Conservation (phyloP, 1,140 invertebrate species). For the Brachionus angularis region DNA sequence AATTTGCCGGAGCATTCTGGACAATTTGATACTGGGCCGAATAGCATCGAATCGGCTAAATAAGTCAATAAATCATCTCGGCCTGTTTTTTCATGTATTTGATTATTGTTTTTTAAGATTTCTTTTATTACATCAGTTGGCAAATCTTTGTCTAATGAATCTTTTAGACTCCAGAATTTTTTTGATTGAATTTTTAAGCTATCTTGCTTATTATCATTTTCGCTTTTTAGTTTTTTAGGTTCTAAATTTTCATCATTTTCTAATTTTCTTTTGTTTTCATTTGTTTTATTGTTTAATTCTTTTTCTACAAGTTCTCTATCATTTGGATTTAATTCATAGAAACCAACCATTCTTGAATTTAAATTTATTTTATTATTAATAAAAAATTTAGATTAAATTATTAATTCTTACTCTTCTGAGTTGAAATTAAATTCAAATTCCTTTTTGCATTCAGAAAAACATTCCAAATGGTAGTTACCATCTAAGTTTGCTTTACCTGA, state of each 20-base stretch:
- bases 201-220: conserved; percentile 55
- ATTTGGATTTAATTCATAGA: background rate
- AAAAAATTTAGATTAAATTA: background rate
- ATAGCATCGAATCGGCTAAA: conserved; percentile 70
- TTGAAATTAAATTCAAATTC: conserved; percentile 66
- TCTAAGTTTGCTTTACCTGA: conserved; percentile 44
- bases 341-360: background rate
- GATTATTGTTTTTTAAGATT: conserved; percentile 68
- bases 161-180: conserved; percentile 66
- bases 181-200: conserved; percentile 46
- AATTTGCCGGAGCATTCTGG: conserved; percentile 65
- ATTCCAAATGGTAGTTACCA: conserved; percentile 85
- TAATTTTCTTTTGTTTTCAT: conserved; percentile 49
- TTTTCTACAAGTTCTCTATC: conserved; percentile 23
- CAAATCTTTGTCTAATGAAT: conserved; percentile 60
- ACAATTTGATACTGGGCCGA: conserved; percentile 72
- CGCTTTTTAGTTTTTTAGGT: conserved; percentile 54
- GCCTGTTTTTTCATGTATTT: conserved; percentile 66
- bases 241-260: conserved; percentile 45
- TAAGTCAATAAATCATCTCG: conserved; percentile 56
- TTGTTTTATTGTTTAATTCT: background rate
- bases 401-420: conserved; percentile 5
- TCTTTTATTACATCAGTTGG: conserved; percentile 59
- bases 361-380: background rate
- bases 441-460: conserved; percentile 74